A percentile compares a stretch with the other conserved stretches of the same genome.
phyloP scores from a whole-genome alignment of 2,888 invertebrate genomes.

The Drosophila pegasa region DNA sequence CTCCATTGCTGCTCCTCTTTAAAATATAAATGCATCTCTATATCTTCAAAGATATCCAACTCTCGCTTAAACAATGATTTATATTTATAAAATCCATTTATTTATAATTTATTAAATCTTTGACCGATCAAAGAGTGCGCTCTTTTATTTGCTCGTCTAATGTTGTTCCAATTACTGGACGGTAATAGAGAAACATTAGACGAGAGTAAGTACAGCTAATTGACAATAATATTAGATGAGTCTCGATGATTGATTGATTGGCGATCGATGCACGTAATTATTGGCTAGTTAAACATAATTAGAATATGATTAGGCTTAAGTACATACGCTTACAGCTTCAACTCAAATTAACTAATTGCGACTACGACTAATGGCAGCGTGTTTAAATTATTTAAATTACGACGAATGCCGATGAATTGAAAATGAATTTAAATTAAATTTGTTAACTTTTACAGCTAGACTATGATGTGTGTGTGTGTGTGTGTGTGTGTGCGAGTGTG shows the following conservation, averaged over 20 bases:
- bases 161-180: neutral
- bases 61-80: neutral
- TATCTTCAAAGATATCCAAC: neutral
- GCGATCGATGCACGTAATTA: slow-evolving; percentile 12
- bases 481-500: slow-evolving; percentile 4
- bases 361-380: slow-evolving; percentile 71
- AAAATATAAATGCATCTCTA: too few species aligned
- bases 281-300: slow-evolving; percentile 35
- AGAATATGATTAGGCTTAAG: slow-evolving; percentile 52
- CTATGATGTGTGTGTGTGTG: slow-evolving; percentile 16
- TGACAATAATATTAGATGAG: slow-evolving; percentile 12
- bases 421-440: slow-evolving; percentile 62
- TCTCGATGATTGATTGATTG: slow-evolving; percentile 11
- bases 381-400: slow-evolving; percentile 45
- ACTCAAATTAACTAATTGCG: slow-evolving; percentile 38
- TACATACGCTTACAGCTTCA: slow-evolving; percentile 57
- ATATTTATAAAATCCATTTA: neutral
- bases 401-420: slow-evolving; percentile 48
- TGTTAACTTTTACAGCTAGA: slow-evolving; percentile 19
- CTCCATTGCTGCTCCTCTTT: too few species aligned
- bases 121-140: neutral
- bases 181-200: neutral
- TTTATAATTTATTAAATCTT: slow-evolving; percentile 1
- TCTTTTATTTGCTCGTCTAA: slow-evolving; percentile 2
- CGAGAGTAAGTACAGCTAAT: slow-evolving; percentile 13